These are phyloP conservation scores for Venustoraphidia nigricollis DNA, from an alignment of 2,888 invertebrate species.

Conservation along the genomic window DNA sequence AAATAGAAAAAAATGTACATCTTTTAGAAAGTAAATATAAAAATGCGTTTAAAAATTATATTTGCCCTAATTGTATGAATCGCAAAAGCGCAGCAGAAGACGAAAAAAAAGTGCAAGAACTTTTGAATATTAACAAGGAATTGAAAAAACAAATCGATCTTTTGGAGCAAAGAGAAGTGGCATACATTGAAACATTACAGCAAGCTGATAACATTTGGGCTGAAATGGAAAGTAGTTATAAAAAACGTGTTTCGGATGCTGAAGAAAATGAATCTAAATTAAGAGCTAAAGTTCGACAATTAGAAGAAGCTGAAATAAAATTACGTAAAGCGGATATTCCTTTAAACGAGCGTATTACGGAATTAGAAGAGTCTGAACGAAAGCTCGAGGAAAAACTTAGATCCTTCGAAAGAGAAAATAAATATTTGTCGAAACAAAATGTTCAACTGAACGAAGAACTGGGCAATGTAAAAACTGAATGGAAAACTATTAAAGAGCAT, in stretches of 20 bases:
- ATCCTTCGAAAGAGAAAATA: constrained; percentile 15
- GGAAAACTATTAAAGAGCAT: constrained; percentile 22
- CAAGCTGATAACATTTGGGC: constrained; percentile 59
- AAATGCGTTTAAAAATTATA: neutral
- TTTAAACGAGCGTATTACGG: constrained; percentile 34
- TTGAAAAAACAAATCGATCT: constrained; percentile 45
- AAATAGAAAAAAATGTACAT: neutral
- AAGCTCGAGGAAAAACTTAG: constrained; percentile 21
- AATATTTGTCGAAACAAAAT: constrained; percentile 20
- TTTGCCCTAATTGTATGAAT: neutral
- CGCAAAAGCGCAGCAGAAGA: constrained; percentile 18
- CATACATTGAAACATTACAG: constrained; percentile 54
- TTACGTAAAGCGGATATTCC: constrained; percentile 31
- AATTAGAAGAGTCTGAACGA: constrained; percentile 41
- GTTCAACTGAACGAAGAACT: constrained; percentile 21
- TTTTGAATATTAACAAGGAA: constrained; percentile 38
- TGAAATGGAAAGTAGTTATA: constrained; percentile 48
- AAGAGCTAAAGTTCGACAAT: constrained; percentile 36
- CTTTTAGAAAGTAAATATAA: neutral
- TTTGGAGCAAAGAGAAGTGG: constrained; percentile 45
- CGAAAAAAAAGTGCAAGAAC: constrained; percentile 31
- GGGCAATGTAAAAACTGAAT: constrained; percentile 21
- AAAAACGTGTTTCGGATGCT: constrained; percentile 38
- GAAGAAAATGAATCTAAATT: constrained; percentile 30
- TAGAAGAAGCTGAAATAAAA: constrained; percentile 29